phyloP scores from a whole-genome alignment of 2,888 invertebrate genomes.

The Drosophila suboccidentalis region DNA sequence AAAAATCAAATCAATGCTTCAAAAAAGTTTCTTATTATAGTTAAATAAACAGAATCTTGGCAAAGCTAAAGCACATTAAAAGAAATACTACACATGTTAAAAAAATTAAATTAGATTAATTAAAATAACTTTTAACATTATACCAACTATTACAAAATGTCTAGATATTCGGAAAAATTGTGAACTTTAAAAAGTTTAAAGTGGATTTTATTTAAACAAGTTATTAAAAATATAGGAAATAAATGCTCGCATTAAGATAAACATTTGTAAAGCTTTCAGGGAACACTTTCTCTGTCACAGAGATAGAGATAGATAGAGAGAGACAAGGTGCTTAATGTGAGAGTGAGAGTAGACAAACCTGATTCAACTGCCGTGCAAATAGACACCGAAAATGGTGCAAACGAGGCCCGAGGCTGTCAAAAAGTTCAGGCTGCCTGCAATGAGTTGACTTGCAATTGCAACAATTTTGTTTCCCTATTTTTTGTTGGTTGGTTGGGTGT shows the following conservation, averaged over 20 bases:
- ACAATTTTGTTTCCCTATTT: constrained; percentile 13
- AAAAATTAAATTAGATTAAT: no score
- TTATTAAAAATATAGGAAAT: no score
- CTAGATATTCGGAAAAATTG: no score
- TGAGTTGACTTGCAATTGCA: constrained; percentile 44
- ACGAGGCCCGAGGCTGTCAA: constrained; percentile 18
- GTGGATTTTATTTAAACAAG: no score
- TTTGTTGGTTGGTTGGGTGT: constrained; percentile 16
- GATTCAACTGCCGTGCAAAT: constrained; percentile 56
- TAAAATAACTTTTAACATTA: no score
- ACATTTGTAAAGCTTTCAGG: constrained; percentile 26
- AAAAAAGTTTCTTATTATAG: no score
- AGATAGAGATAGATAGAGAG: background rate
- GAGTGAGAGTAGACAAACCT: constrained; percentile 41
- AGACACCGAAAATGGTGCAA: constrained; percentile 42
- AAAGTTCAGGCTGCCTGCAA: constrained; percentile 38
- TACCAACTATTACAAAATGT: no score
- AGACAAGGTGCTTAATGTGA: constrained; percentile 1
- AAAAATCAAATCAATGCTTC: no score
- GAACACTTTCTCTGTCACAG: constrained; percentile 29
- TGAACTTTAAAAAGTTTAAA: no score
- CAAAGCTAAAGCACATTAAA: no score
- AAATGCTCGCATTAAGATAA: background rate
- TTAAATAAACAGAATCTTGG: no score
- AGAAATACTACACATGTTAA: no score